Evolutionary conservation across 2,888 invertebrate species (phyloP), one percentile per base, ranked within the genome.

Genomic region (Lissocephala sabroskyi): DNA sequence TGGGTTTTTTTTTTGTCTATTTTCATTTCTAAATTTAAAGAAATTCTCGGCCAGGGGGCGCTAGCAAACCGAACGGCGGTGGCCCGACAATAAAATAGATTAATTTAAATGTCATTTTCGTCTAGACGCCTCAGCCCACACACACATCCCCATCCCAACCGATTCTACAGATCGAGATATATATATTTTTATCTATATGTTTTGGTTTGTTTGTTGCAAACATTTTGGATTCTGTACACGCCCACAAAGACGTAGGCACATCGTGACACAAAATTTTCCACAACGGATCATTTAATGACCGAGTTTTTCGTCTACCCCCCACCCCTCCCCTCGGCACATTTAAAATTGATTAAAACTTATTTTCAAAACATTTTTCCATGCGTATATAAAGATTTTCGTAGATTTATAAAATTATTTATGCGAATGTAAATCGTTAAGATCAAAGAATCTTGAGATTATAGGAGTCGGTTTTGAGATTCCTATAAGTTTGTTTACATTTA

Each of bases 31-130:
- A n/a, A n/a, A n/a, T n/a, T n/a, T n/a, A n/a, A n/a, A n/a, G n/a
- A n/a, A n/a, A n/a, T n/a, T n/a, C n/a, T n/a, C n/a, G n/a, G n/a
- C n/a, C n/a, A n/a, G n/a, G 9, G 45, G 7, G 14, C 7, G 29
- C 41, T 23, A 18, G 41, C 44, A 45, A 48, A 33, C 48, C 45
- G 45, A 58, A 52, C 49, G 62, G 60, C 71, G 75, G 55, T 75
- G 71, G 75, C 61, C 75, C 71, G n/a, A 58, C 62, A 77, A 78
- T 71, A 76, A 78, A 76, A 73, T 76, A 74, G 64, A 78, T 78
- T 68, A 73, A 74, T 74, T 79, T 79, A 78, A 79, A 78, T 77
- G 79, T 79, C 79, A 79, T 79, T 77, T 79, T 79, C 49, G 77
- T 77, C 77, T 77, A 77, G 77, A 77, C 75, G 45, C 36, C 50